Evolutionary conservation across 1,140 invertebrate genomes (phyloP).

Genomic region (Vanessa atalanta): DNA sequence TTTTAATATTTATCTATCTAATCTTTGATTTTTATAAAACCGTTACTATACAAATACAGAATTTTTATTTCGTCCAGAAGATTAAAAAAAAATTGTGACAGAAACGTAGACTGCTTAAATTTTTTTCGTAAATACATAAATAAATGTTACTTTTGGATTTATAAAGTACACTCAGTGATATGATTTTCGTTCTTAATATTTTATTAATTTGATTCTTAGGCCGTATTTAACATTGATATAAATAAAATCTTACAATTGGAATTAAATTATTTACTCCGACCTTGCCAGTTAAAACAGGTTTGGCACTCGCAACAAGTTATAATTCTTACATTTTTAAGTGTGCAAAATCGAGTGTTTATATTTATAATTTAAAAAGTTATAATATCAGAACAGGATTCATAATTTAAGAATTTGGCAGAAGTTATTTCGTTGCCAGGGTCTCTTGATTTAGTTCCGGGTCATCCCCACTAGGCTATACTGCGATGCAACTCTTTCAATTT

Average conservation of each 20-base stretch:
- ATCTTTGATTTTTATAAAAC: too few relatives aligned
- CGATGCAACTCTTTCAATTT: slow-evolving; percentile 69
- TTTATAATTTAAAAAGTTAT: neutral
- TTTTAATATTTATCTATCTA: too few relatives aligned
- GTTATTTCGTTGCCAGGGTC: slow-evolving; percentile 9
- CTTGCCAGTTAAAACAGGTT: slow-evolving; percentile 71
- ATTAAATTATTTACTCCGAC: slow-evolving; percentile 59
- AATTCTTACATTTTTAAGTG: slow-evolving; percentile 42
- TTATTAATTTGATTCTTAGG: neutral
- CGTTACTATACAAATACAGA: too few relatives aligned
- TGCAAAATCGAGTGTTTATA: slow-evolving; percentile 22
- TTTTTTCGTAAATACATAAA: neutral
- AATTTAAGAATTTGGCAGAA: neutral
- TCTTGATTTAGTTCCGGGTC: slow-evolving; percentile 57
- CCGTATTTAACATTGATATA: slow-evolving; percentile 5
- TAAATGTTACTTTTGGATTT: neutral
- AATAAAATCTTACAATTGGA: slow-evolving; percentile 48
- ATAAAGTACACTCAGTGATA: neutral
- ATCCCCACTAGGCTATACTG: slow-evolving; percentile 59
- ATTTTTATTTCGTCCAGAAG: too few relatives aligned
- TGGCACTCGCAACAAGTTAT: slow-evolving; percentile 65
- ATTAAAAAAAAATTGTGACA: too few relatives aligned
- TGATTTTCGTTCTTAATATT: neutral
- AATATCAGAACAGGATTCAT: slow-evolving; percentile 4
- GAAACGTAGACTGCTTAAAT: neutral